Base-by-base conservation (phyloP, 1,140 invertebrate species). In the Drosophila cardini region DNA sequence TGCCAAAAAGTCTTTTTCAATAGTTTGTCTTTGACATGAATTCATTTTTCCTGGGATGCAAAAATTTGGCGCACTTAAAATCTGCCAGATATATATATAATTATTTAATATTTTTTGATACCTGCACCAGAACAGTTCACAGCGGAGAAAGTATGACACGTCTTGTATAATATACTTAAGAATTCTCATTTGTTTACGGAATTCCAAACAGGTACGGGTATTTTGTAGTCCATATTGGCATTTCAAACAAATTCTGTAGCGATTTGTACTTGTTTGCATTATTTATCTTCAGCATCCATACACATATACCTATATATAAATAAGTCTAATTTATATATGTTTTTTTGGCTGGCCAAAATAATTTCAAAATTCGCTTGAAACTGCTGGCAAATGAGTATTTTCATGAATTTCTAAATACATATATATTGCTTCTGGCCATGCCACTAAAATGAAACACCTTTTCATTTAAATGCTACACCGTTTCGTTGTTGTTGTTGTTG, bases 1-100 rank as follows among this genome's bases (percentile, higher is more conserved):
- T 89, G 84, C 85, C 84, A 89, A 89, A 87, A 89, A 89, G 65
- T 80, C 73, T 80, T 89, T 84, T 89, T 89, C 85, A 90, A 89
- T 89, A 89, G 80, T 84, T 80, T 84, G 70, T 84, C 85, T 89
- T 89, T 90, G 84, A 89, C 84, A 89, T 90, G 77, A 89, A 84
- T 89, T 80, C 84, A 89, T 89, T 89, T 87, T 84, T 87, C 80
- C 69, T 71, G 16, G 42, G 71, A 52, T 43, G 61, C 80, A 65
- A 72, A 52, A 36, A 36, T 52, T 68, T 64, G 62, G 74, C 57
- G 70, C 76, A 89, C 85, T 89, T 87, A 80, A 89, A 89, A 89
- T 60, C 76, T 68, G 63, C 64, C 69, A 70, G 61, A 76, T 81
- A 57, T 76, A 65, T 61, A 76, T 81, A 57, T 76, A 65, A 55